Percentiles rank a stretch among this genome's conserved stretches.
phyloP scores from a whole-genome alignment of 1,140 invertebrate genomes.

The Dendrolimus kikuchii region DNA sequence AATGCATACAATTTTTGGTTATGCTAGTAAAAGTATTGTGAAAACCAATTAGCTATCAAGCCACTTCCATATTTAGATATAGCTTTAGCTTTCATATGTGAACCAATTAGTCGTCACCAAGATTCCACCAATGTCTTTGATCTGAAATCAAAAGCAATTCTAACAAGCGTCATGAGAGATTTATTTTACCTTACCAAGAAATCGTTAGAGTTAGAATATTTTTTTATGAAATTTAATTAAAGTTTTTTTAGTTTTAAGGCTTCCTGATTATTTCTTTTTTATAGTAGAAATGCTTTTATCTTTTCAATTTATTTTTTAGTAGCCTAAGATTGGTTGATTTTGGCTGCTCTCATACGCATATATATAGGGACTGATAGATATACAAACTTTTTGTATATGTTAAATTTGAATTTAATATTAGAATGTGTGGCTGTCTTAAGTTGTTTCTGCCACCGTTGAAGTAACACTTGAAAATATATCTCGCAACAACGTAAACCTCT shows the following conservation, averaged over 20 bases:
- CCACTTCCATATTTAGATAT: conserved; percentile 23
- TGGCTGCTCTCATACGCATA: too few relatives aligned
- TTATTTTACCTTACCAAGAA: conserved; percentile 47
- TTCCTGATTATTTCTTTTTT: conserved; percentile 10
- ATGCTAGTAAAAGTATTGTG: neutral
- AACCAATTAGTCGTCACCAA: conserved; percentile 57
- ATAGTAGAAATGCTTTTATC: neutral
- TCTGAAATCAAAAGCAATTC: conserved; percentile 50
- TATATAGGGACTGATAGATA: too few relatives aligned
- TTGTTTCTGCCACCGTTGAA: too few relatives aligned
- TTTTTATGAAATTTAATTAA: conserved; percentile 19
- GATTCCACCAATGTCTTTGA: conserved; percentile 38
- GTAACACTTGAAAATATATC: too few relatives aligned
- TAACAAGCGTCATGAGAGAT: conserved; percentile 63
- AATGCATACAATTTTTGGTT: conserved; percentile 1
- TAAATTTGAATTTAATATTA: too few relatives aligned
- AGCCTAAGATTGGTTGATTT: too few relatives aligned
- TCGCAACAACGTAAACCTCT: too few relatives aligned
- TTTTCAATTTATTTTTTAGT: too few relatives aligned
- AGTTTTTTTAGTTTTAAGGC: conserved; percentile 7
- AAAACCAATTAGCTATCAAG: conserved; percentile 1
- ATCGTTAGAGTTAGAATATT: conserved; percentile 21
- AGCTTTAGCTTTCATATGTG: conserved; percentile 25
- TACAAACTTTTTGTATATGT: too few relatives aligned
- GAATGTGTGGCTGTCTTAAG: too few relatives aligned